Evolutionary conservation across 2,113 vertebrate genomes (phyloP).

Genomic region (Anhinga rufa): DNA sequence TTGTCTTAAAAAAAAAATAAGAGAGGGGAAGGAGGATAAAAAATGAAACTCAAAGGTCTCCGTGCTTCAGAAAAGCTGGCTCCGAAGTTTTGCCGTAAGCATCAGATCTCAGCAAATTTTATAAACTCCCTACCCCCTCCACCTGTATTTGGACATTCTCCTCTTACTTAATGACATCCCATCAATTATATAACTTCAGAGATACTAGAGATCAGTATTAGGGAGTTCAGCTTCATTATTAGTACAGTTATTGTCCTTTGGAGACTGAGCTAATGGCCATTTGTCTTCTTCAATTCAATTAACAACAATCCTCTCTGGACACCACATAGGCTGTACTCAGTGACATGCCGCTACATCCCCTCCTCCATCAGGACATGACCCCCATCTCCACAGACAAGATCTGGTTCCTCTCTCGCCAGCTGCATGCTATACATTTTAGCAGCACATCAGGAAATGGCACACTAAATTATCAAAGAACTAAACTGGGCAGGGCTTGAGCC

Average conservation of each 20-base stretch:
- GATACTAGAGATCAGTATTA: conserved; percentile 32
- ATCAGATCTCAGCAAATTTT: conserved; percentile 1
- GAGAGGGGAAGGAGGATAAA: not conserved
- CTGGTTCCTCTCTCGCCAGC: not conserved
- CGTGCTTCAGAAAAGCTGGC: not conserved
- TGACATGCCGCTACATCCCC: not conserved
- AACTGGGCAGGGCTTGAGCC: not conserved
- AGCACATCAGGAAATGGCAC: not conserved
- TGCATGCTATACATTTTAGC: not conserved
- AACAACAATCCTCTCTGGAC: conserved; percentile 28
- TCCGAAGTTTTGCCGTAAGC: not conserved
- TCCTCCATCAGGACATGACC: conserved; percentile 25
- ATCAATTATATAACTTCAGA: conserved; percentile 61
- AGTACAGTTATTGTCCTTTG: conserved; percentile 60
- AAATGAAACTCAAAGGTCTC: not conserved
- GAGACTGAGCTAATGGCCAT: conserved; percentile 57
- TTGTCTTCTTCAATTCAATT: conserved; percentile 69
- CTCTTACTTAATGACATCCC: conserved; percentile 57
- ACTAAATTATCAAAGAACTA: conserved; percentile 31
- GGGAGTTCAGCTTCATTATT: conserved; percentile 68
- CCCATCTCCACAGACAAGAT: not conserved
- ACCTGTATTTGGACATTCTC: not conserved
- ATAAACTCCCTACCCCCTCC: not conserved
- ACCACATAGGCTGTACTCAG: not conserved
- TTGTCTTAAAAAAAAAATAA: not conserved